Conservation (phyloP, 2,888 invertebrate species). For the Osedax frankpressi region DNA sequence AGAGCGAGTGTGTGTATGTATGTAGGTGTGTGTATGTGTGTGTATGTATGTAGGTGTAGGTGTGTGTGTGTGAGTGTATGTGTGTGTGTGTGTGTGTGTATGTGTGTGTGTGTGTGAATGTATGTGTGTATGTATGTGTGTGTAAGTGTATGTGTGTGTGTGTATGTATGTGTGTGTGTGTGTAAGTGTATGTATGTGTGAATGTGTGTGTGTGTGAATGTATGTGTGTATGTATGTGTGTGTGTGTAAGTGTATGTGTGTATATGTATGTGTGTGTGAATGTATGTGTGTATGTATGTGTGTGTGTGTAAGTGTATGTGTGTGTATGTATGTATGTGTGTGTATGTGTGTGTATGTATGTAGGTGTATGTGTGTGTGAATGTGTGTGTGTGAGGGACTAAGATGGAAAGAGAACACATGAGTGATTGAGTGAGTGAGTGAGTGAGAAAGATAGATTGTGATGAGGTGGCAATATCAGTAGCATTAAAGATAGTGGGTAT, state of each 20-base stretch:
- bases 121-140: background rate
- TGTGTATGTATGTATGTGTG: background rate
- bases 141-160: background rate
- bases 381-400: background rate
- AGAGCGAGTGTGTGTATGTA: background rate
- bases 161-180: background rate
- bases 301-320: background rate
- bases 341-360: background rate
- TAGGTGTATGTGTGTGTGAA: background rate
- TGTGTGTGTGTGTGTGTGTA: background rate
- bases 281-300: background rate
- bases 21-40: background rate
- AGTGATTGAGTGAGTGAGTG: constrained; percentile 17
- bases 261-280: background rate
- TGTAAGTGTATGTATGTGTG: background rate
- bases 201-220: background rate
- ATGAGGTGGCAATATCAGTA: no score
- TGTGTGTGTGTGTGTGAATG: background rate
- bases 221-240: background rate
- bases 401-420: constrained; percentile 17
- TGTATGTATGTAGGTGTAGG: background rate
- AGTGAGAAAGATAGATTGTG: background rate
- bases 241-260: background rate
- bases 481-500: no score
- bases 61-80: background rate